A percentile compares a stretch with the other conserved stretches of the same genome.
phyloP scores from a whole-genome alignment of 2,888 invertebrate genomes.

The Meghimatium bilineatum region DNA sequence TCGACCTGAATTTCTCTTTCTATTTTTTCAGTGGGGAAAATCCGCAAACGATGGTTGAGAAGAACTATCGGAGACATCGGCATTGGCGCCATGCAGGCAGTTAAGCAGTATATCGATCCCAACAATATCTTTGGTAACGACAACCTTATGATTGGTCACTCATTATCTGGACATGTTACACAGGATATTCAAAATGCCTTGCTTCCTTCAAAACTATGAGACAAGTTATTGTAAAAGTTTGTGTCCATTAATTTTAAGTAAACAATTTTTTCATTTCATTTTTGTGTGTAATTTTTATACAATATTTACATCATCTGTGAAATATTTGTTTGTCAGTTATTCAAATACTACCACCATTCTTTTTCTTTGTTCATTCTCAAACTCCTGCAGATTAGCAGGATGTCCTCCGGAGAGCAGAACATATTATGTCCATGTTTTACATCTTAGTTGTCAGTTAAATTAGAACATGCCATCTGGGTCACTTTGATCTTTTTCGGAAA shows the following conservation, averaged over 20 bases:
- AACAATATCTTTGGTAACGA: slow-evolving; percentile 94
- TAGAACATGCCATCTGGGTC: no score
- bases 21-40: slow-evolving; percentile 90
- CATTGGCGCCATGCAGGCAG: slow-evolving; percentile 85
- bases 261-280: no score
- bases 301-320: neutral
- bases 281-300: neutral
- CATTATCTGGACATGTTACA: neutral
- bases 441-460: no score
- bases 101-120: slow-evolving; percentile 93
- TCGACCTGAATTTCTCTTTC: neutral
- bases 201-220: slow-evolving; percentile 47
- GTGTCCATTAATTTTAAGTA: no score
- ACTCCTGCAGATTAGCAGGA: no score
- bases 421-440: no score
- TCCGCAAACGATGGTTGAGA: slow-evolving; percentile 90
- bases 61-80: slow-evolving; percentile 90
- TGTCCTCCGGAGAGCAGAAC: no score
- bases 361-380: no score
- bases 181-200: slow-evolving; percentile 28
- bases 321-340: neutral
- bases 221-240: neutral
- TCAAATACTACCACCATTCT: no score
- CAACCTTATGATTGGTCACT: slow-evolving; percentile 82
- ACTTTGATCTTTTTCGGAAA: no score